Evolutionary conservation across 2,797 vertebrate genomes (phyloP).

Genomic region (Tenualosa thibaudeaui): DNA sequence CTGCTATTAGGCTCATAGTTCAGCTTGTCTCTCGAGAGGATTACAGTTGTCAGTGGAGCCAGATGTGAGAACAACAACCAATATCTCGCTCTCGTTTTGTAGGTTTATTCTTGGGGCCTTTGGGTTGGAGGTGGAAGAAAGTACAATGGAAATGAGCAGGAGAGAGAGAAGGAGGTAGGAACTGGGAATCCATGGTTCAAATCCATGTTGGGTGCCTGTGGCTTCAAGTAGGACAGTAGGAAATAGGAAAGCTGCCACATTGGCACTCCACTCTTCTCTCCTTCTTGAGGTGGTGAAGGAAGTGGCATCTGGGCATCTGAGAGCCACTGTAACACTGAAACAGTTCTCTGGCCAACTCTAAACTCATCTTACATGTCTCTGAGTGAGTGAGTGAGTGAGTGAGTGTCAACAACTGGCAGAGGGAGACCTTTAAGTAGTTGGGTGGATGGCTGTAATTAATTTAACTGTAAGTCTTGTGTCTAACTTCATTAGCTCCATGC

Average conservation of each 20-base stretch:
- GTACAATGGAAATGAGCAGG: too few species aligned
- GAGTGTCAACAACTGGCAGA: too few species aligned
- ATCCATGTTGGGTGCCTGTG: neutral
- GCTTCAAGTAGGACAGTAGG: too few species aligned
- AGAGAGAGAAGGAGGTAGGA: too few species aligned
- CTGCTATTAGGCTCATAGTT: neutral
- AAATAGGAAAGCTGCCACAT: too few species aligned
- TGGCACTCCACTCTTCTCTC: too few species aligned
- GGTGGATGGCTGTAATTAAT: neutral
- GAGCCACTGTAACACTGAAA: neutral
- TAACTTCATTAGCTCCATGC: neutral
- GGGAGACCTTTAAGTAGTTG: too few species aligned
- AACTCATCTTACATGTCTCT: neutral
- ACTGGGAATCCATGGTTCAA: too few species aligned
- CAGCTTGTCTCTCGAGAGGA: neutral
- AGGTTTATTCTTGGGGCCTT: neutral
- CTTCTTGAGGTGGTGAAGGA: too few species aligned
- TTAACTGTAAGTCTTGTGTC: neutral
- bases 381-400: too few species aligned
- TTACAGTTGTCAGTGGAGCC: neutral
- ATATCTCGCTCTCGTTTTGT: neutral
- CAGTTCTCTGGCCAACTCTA: neutral
- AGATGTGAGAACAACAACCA: neutral
- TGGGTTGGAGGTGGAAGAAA: neutral
- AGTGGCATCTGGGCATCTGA: neutral